Evolutionary conservation across 2,888 invertebrate species (phyloP), one percentile per base, ranked within the genome.

Genomic region (Lymantria dispar): DNA sequence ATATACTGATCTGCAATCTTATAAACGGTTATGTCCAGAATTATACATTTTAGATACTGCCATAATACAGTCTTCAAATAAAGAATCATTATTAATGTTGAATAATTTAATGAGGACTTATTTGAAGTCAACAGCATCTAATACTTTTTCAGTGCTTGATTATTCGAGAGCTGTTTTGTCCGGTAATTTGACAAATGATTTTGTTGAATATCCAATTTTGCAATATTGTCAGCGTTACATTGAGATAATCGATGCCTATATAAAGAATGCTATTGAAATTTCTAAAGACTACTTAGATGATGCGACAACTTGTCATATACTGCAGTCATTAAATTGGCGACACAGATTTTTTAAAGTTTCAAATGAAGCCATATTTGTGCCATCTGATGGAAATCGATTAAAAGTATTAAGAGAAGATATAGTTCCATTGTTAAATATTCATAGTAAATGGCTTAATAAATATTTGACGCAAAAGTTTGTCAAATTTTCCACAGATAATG

Each of bases 391-490:
- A 47, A 83, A 82, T 62, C 76, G 78, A 60, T 67, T 76, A 46
- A 70, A 76, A 60, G 74, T 86, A 58, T 61, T 92, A 40, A 84
- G 88, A 55, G 85, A 93, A 45, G 92, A 93, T 54, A 82, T 94
- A 1, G 80, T 94, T 40, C 92, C 93, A n/a, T 86, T 94, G 46
- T 70, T 96, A 0, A 89, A 93, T 59, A 87, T 95, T 10, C 95
- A 96, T 72, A 95, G 94, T 66, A 95, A 94, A 77, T 96, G 96
- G 96, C 75, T 96, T 37, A 81, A 92, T 13, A 96, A 96, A 73
- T 91, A 93, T 79, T 80, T 94, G 22, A 69, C 94, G 1, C 72
- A 74, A 31, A 74, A 73, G 46, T 52, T 90, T 22, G 78, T 77
- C 37, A 74, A 71, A 39, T 46, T 74, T 11, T 50, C 77, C n/a